Evolutionary conservation across 2,888 invertebrate species (phyloP).

Genomic region (Sinelater perroti): DNA sequence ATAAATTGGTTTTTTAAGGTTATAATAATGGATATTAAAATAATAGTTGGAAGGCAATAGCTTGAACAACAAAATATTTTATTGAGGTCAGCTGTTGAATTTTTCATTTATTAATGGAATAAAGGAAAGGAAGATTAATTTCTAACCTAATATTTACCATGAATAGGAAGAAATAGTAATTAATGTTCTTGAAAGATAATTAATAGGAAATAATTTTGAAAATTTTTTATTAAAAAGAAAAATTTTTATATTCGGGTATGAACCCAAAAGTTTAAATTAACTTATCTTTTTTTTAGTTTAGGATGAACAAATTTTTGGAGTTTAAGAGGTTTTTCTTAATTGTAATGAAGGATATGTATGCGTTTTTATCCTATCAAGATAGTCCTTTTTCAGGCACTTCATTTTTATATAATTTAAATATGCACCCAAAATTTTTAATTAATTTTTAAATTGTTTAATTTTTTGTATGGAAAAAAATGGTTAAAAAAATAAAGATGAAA

Average conservation of each 20-base stretch:
- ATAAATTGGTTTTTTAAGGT: slow-evolving; percentile 52
- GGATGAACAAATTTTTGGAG: no score
- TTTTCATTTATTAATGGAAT: slow-evolving; percentile 66
- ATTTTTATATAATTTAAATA: no score
- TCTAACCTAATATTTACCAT: slow-evolving; percentile 67
- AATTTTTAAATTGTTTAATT: no score
- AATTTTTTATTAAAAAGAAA: slow-evolving; percentile 65
- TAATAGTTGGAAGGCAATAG: slow-evolving; percentile 66
- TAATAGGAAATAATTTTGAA: slow-evolving; percentile 65
- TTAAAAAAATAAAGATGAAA: no score
- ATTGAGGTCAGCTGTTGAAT: slow-evolving; percentile 64
- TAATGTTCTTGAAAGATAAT: slow-evolving; percentile 62
- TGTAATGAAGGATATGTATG: no score
- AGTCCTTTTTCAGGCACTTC: no score
- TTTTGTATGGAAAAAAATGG: no score
- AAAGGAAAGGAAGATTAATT: slow-evolving; percentile 70
- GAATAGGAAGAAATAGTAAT: slow-evolving; percentile 63
- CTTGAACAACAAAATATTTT: slow-evolving; percentile 70
- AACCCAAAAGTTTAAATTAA: slow-evolving; percentile 63
- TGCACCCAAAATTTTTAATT: no score
- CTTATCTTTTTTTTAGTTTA: no score
- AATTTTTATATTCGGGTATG: slow-evolving; percentile 62
- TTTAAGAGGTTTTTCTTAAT: no score
- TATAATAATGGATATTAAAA: slow-evolving; percentile 62
- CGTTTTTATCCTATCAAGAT: no score